Percentiles rank a stretch among this genome's conserved stretches.
phyloP scores from a whole-genome alignment of 2,797 vertebrate species.

The Channa striata region DNA sequence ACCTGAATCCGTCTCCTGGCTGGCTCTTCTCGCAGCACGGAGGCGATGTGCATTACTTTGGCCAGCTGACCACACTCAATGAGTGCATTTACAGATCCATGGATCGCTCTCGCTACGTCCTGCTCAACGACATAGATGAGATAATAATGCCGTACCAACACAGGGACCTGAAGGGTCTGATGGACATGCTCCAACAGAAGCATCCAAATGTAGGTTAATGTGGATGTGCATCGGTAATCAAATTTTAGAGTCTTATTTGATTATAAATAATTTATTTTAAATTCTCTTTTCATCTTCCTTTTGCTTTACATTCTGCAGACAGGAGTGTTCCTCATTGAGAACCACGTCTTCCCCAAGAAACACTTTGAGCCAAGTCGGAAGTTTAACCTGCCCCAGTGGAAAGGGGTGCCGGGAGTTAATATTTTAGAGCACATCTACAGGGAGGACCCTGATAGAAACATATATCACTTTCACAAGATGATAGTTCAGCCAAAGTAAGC shows the following conservation, averaged over 20 bases:
- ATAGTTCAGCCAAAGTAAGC: slow-evolving; percentile 68
- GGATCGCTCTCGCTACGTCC: slow-evolving; percentile 68
- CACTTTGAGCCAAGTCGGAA: slow-evolving; percentile 53
- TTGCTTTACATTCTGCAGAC: slow-evolving; percentile 13
- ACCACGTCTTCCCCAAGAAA: slow-evolving; percentile 80
- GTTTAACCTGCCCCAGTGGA: slow-evolving; percentile 71
- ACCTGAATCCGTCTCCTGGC: slow-evolving; percentile 54
- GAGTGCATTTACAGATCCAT: slow-evolving; percentile 81
- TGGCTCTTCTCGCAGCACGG: slow-evolving; percentile 38
- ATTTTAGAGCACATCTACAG: slow-evolving; percentile 75
- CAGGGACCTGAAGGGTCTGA: slow-evolving; percentile 52
- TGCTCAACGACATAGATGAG: slow-evolving; percentile 79
- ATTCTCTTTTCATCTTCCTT: not conserved
- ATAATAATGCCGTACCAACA: slow-evolving; percentile 75
- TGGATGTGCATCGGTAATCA: not conserved
- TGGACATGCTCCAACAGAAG: slow-evolving; percentile 57
- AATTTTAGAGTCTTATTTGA: not conserved
- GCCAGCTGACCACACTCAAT: slow-evolving; percentile 76
- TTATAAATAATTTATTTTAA: no score
- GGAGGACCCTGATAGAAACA: slow-evolving; percentile 21
- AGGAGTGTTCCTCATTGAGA: slow-evolving; percentile 81
- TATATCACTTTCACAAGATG: slow-evolving; percentile 60
- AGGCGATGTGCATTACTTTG: slow-evolving; percentile 78
- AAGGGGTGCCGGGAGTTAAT: slow-evolving; percentile 68
- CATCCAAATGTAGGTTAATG: slow-evolving; percentile 43